These are phyloP conservation scores for Ia io DNA, from an alignment of 2,113 vertebrate genomes.

Conservation along the genomic window DNA sequence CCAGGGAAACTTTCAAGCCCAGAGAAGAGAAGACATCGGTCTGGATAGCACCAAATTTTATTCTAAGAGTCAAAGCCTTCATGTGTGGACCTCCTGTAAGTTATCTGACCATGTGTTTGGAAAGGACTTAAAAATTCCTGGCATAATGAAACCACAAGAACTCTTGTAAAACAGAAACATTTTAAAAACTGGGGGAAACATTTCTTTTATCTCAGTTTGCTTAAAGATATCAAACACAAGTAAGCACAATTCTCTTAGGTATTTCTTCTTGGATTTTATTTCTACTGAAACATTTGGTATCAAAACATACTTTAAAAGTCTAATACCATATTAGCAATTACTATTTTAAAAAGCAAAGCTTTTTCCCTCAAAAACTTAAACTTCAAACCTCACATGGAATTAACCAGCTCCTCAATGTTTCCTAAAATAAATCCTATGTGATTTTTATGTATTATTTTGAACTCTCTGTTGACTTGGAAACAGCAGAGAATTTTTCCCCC, in stretches of 20 bases:
- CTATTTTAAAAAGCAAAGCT: conserved; percentile 42
- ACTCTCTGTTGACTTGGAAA: conserved; percentile 47
- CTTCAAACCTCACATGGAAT: conserved; percentile 32
- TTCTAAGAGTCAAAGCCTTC: neutral
- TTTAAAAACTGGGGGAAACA: conserved; percentile 1
- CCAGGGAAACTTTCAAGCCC: neutral
- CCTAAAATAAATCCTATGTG: conserved; percentile 58
- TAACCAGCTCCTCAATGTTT: conserved; percentile 47
- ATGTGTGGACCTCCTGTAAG: neutral
- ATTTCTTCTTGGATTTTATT: conserved; percentile 48
- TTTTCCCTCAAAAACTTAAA: neutral
- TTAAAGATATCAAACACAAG: conserved; percentile 47
- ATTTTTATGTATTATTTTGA: conserved; percentile 49
- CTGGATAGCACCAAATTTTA: neutral
- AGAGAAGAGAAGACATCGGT: neutral
- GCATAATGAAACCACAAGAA: neutral
- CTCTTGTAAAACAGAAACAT: conserved; percentile 32
- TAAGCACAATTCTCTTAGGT: conserved; percentile 30
- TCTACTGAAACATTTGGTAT: conserved; percentile 54
- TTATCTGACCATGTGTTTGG: neutral
- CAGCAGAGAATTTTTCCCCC: conserved; percentile 17
- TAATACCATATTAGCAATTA: neutral
- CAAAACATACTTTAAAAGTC: conserved; percentile 58
- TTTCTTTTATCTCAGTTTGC: conserved; percentile 43
- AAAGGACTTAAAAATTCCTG: conserved; percentile 14